phyloP scores from a whole-genome alignment of 2,797 vertebrate species.

The Anguilla megastoma region DNA sequence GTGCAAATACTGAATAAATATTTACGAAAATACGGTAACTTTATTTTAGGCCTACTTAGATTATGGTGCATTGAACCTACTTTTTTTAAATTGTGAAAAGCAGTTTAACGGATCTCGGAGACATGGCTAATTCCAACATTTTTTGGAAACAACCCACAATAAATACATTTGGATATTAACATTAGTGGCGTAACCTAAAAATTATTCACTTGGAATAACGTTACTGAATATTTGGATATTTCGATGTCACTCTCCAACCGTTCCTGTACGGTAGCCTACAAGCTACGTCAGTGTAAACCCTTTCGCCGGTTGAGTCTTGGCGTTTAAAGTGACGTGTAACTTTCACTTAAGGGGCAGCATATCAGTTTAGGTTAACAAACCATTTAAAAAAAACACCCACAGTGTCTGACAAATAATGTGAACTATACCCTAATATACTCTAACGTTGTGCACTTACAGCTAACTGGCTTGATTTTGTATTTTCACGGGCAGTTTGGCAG shows the following conservation, averaged over 20 bases:
- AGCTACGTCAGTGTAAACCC: background rate
- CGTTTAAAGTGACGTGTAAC: slow-evolving; percentile 38
- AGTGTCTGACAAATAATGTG: background rate
- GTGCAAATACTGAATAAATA: no score
- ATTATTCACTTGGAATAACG: background rate
- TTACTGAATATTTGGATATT: background rate
- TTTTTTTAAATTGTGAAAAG: background rate
- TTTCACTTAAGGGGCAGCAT: background rate
- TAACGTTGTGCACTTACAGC: background rate
- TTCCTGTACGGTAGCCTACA: background rate
- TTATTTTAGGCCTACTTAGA: no score
- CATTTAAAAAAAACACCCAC: background rate
- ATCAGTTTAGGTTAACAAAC: background rate
- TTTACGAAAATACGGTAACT: no score
- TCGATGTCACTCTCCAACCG: background rate
- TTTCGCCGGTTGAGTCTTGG: background rate
- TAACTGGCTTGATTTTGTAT: background rate
- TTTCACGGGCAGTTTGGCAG: background rate
- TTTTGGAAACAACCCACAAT: background rate
- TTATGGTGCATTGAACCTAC: no score
- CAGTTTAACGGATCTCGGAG: background rate
- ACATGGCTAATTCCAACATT: background rate
- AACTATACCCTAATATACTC: background rate
- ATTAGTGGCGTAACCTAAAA: background rate
- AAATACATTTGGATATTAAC: background rate